A percentile compares a stretch with the other conserved stretches of the same genome.
phyloP scores from a whole-genome alignment of 2,797 vertebrate genomes.

The Lutra lutra region DNA sequence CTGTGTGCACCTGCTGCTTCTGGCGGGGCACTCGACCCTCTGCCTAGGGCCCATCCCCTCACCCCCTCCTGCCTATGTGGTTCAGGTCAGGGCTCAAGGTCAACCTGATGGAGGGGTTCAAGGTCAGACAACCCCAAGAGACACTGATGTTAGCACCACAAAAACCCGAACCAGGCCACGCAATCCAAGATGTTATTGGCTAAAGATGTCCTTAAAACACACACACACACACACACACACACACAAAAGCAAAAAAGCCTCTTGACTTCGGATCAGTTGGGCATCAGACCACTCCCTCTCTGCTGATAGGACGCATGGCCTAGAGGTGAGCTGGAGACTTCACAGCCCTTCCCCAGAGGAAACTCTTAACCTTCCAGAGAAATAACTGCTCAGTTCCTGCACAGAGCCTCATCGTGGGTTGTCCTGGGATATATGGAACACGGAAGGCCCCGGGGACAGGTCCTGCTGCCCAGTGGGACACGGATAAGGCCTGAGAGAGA shows the following conservation, averaged over 20 bases:
- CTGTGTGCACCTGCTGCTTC: accelerated
- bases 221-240: too few species aligned
- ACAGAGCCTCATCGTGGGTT: accelerated
- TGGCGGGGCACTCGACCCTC: accelerated
- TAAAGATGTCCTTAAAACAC: neutral
- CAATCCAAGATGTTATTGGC: neutral
- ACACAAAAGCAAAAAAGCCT: neutral
- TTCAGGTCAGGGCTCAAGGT: neutral
- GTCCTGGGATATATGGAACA: neutral
- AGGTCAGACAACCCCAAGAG: neutral
- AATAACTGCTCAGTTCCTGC: accelerated
- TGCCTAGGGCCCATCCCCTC: neutral
- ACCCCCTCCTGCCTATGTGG: neutral
- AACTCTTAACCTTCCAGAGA: neutral
- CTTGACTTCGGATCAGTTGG: neutral
- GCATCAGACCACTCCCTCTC: neutral
- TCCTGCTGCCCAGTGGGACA: neutral
- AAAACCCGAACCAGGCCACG: neutral
- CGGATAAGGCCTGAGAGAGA: neutral
- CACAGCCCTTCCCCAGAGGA: neutral
- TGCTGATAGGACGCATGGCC: neutral
- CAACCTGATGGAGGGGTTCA: neutral
- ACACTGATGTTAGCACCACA: neutral
- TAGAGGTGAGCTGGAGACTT: neutral
- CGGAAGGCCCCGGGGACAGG: too few species aligned